Percentiles rank a stretch among this genome's conserved stretches.
Evolutionary conservation across 1,140 invertebrate genomes (phyloP).

Genomic region (Orius insidiosus): DNA sequence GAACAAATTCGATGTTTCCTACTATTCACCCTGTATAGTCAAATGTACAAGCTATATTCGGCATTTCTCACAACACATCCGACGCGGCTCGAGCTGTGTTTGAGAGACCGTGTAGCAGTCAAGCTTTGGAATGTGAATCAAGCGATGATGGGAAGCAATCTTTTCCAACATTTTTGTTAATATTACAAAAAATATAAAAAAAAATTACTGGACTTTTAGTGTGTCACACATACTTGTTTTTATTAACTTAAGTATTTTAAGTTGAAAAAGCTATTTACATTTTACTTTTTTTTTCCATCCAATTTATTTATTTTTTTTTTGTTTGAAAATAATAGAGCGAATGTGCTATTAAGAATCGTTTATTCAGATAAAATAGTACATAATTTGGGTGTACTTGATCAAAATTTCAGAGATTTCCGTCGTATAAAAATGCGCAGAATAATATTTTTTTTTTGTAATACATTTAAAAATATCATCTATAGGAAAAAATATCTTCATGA

Average conservation of each 20-base stretch:
- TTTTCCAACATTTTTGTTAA: constrained; percentile 1
- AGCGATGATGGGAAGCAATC: constrained; percentile 14
- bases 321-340: constrained; percentile 20
- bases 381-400: too few relatives aligned
- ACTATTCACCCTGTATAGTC: too few relatives aligned
- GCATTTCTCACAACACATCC: constrained; percentile 10
- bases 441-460: too few relatives aligned
- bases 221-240: constrained; percentile 10
- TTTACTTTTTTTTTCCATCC: background rate
- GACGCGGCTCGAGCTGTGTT: background rate
- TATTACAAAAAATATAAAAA: background rate
- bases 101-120: constrained; percentile 10
- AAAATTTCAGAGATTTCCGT: too few relatives aligned
- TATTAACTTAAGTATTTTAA: too few relatives aligned
- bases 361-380: constrained; percentile 7
- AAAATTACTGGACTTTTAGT: background rate
- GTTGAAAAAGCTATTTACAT: constrained; percentile 4
- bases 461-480: too few relatives aligned
- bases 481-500: constrained; percentile 6
- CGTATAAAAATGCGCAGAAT: too few relatives aligned
- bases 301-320: background rate
- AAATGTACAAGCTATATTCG: too few relatives aligned
- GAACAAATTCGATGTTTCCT: too few relatives aligned
- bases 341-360: constrained; percentile 5
- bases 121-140: constrained; percentile 17